phyloP scores from a whole-genome alignment of 1,140 invertebrate genomes.

The Coboldia fuscipes region DNA sequence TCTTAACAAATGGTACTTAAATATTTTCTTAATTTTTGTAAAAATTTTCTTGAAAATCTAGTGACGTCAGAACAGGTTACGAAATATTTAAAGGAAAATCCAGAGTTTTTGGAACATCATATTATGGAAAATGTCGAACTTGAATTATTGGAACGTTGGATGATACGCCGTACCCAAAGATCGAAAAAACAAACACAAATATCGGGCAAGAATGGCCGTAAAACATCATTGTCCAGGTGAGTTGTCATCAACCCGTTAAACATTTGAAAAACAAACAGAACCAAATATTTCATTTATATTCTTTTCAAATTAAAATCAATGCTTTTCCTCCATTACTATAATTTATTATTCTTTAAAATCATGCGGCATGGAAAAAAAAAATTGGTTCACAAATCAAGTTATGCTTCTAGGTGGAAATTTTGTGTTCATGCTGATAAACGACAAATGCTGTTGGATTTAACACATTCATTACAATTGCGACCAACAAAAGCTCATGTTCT shows the following conservation, averaged over 20 bases:
- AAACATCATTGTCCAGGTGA: conserved; percentile 23
- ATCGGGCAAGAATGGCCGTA: conserved; percentile 17
- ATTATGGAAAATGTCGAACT: conserved; percentile 29
- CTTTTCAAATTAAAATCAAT: conserved; percentile 1
- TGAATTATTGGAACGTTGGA: conserved; percentile 33
- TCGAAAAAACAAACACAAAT: conserved; percentile 18
- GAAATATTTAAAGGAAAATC: conserved; percentile 25
- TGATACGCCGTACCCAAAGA: conserved; percentile 28
- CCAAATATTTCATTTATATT: neutral
- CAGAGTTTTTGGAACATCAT: conserved; percentile 31
- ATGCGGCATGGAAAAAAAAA: too few species aligned
- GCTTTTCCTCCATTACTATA: too few species aligned
- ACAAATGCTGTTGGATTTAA: conserved; percentile 35
- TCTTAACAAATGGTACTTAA: too few species aligned
- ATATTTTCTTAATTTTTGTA: too few species aligned
- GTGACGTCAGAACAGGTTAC: conserved; percentile 19
- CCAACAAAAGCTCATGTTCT: conserved; percentile 31
- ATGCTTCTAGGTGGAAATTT: conserved; percentile 31
- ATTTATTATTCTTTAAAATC: too few species aligned
- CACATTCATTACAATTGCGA: conserved; percentile 26
- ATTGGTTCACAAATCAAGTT: too few species aligned
- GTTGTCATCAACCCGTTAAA: neutral
- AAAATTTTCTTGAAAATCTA: too few species aligned
- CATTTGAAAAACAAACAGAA: too few species aligned
- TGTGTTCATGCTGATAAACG: conserved; percentile 38